phyloP scores from a whole-genome alignment of 2,113 vertebrate species.

The Scophthalmus maximus region DNA sequence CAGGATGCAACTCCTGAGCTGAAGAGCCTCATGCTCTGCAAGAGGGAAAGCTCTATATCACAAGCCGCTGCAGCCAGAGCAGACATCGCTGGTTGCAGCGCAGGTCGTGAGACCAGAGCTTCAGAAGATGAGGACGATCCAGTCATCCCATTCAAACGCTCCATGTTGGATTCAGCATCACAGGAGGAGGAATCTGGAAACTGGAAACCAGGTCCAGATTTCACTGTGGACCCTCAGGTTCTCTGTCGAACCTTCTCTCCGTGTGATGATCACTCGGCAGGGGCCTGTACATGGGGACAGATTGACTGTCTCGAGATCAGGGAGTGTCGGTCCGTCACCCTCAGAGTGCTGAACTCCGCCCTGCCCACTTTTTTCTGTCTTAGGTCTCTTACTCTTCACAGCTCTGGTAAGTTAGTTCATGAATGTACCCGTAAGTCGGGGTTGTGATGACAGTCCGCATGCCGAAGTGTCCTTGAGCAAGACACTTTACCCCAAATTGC shows the following conservation, averaged over 20 bases:
- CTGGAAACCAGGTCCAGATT: no score
- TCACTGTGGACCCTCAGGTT: slow-evolving; percentile 11
- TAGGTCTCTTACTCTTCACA: slow-evolving; percentile 60
- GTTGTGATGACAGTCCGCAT: no score
- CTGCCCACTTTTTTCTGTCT: slow-evolving; percentile 71
- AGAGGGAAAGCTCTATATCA: neutral
- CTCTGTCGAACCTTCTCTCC: slow-evolving; percentile 34
- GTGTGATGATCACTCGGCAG: neutral
- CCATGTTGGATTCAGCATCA: slow-evolving; percentile 21
- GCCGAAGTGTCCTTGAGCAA: no score
- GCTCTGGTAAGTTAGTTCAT: slow-evolving; percentile 62
- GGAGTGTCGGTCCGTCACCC: slow-evolving; percentile 1
- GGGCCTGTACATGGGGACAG: slow-evolving; percentile 46
- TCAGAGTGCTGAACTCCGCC: slow-evolving; percentile 36
- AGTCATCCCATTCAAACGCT: slow-evolving; percentile 41
- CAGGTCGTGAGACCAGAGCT: neutral
- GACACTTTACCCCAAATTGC: no score
- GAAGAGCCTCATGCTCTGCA: neutral
- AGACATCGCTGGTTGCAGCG: neutral
- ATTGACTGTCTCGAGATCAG: slow-evolving; percentile 57
- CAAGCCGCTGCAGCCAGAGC: neutral
- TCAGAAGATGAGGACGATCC: neutral
- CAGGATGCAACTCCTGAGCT: slow-evolving; percentile 59
- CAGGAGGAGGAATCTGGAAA: neutral
- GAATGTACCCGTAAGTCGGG: neutral